A percentile compares a stretch with the other conserved stretches of the same genome.
These are phyloP conservation scores for Pinctada fucata DNA, from an alignment of 2,888 invertebrate genomes.

Conservation along the genomic window DNA sequence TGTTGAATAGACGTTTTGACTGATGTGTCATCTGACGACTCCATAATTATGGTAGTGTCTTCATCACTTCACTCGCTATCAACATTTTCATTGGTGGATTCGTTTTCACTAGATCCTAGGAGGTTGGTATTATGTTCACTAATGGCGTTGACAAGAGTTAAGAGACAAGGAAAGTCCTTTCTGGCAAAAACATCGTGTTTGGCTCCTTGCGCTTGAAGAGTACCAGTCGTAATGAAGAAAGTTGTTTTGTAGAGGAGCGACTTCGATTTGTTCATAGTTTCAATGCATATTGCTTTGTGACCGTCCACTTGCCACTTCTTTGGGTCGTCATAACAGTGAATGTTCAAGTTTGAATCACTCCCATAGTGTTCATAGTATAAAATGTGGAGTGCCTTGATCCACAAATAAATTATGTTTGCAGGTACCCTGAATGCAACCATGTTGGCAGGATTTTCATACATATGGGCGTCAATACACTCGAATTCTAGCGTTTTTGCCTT, in stretches of 20 bases:
- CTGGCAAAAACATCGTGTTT: background rate
- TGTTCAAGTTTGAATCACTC: background rate
- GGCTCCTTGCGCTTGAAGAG: background rate
- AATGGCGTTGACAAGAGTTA: slow-evolving; percentile 1
- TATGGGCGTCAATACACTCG: background rate
- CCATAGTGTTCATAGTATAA: slow-evolving; percentile 14
- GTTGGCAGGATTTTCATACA: background rate
- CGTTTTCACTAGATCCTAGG: background rate
- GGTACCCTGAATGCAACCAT: background rate
- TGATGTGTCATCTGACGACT: background rate
- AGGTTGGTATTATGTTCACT: background rate
- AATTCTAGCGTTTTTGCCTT: background rate
- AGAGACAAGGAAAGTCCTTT: background rate
- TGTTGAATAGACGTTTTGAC: background rate
- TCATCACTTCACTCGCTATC: background rate
- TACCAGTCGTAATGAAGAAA: background rate
- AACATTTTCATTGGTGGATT: background rate
- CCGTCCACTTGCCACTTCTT: background rate
- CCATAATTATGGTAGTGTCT: no score
- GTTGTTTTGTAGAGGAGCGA: background rate
- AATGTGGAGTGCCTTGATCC: background rate
- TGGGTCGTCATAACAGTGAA: slow-evolving; percentile 14
- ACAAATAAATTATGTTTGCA: no score
- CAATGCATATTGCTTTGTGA: slow-evolving; percentile 10
- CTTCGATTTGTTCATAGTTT: no score